Evolutionary conservation across 2,888 invertebrate species (phyloP), one percentile per base, ranked within the genome.

Genomic region (Drosophila helvetica): DNA sequence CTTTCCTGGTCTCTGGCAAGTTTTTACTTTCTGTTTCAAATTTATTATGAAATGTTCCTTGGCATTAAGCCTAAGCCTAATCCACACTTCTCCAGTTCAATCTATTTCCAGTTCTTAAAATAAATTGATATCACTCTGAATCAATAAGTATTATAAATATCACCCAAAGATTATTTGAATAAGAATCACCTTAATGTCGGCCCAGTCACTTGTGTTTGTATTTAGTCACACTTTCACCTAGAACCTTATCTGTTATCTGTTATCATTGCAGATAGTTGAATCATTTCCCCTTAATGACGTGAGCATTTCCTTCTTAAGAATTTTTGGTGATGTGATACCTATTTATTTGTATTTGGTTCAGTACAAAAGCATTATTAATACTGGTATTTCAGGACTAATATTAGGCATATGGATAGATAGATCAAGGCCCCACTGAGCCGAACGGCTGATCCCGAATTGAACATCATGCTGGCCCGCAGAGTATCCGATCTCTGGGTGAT

Each of bases 401-500:
- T 43, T 17, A 80, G 52, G 47, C 66, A 57, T n/a, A 48, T 54
- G 0, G 68, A 38, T n/a, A n/a, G n/a, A 38, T 59, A 72, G 3
- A 64, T 42, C 22, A 77, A 54, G 15, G 22, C 56, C 7, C 38
- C 7, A 42, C 58, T 65, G 22, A 50, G 46, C 22, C 22, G 22
- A 22, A 5, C 8, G 7, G 30, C 18, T 8, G 30, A 43, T 12
- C 74, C 74, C 0, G 42, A n/a, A 46, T 76, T 86, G 19, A 74
- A 66, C 15, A 54, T 72, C 75, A 84, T 89, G 74, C 76, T 78
- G 7, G 81, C 83, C 5, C 86, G 78, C 2, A 75, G 69, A 18
- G 80, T 71, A 9, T 81, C 80, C 8, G 90, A 80, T 68, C 82
- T 82, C 33, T 79, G 86, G 1, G 90, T 84, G n/a, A 86, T 89